Base-by-base conservation (phyloP, 2,888 invertebrate genomes). In the Chaitophorus viminalis region DNA sequence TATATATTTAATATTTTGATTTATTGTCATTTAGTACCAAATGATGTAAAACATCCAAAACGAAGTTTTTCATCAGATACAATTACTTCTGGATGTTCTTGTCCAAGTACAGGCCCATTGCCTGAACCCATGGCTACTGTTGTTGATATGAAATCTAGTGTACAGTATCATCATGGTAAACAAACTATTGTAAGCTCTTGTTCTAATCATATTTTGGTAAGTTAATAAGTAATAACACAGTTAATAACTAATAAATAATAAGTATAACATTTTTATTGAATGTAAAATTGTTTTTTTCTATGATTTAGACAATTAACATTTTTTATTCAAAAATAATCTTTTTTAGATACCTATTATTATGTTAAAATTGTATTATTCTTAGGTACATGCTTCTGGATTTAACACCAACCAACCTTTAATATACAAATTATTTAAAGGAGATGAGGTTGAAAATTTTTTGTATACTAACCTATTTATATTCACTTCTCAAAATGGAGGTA, bases 341-440 rank as follows among this genome's bases (percentile, higher is more conserved):
- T 29, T 68, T 29, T 29, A 11, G 9, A 11, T 68, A 8, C 9
- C 8, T 21, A 29, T 74, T 60, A 29, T n/a, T 36, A 6, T 68
- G 9, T 68, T 33, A 33, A 46, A 9, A 52, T 9, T 77, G 29
- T 54, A 14, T 21, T 86, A 54, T 72, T 70, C 14, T 36, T 74
- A 87, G 87, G 87, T 87, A 74, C 87, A 87, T 6, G 87, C 87
- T 70, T 81, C 87, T 65, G 87, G 87, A n/a, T 74, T 87, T 46
- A 87, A 87, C 29, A 65, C 17, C 65, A 81, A 87, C 31, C 81
- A 87, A 81, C 87, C 79, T 31, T 31, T 87, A 65, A 74, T 87
- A 0, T 87, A 60, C 18, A 87, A 87, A n/a, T 81, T 87, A 81
- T 60, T 65, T 60, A 81, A 81, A 79, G 79, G 60, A 87, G 87